These are phyloP conservation scores for Leucoraja ocellata DNA, from an alignment of 2,797 vertebrate genomes.

Conservation along the genomic window DNA sequence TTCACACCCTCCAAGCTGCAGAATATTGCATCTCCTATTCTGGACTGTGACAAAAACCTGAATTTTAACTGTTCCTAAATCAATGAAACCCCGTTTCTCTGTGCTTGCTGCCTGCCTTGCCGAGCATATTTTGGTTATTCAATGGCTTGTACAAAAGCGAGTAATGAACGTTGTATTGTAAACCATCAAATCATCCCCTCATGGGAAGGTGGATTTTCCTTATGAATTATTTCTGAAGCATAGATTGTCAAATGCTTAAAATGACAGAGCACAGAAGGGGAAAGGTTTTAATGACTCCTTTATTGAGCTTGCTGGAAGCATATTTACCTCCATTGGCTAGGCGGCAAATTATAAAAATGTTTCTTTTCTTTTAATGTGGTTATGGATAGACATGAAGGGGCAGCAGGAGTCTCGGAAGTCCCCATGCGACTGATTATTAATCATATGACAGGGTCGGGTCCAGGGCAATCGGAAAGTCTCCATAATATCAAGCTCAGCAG, in stretches of 20 bases:
- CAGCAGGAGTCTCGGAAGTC: constrained; percentile 51
- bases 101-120: neutral
- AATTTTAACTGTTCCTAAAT: too few relatives aligned
- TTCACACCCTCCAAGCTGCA: too few relatives aligned
- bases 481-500: constrained; percentile 80
- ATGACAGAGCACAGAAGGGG: neutral
- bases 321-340: neutral
- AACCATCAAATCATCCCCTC: neutral
- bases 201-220: neutral
- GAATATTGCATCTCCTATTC: too few relatives aligned
- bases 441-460: constrained; percentile 62
- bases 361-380: constrained; percentile 64
- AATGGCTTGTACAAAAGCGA: neutral
- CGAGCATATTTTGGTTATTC: neutral
- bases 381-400: constrained; percentile 54
- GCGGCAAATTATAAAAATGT: constrained; percentile 42
- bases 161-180: neutral
- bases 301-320: neutral
- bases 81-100: neutral
- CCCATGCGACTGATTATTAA: constrained; percentile 61
- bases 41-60: too few relatives aligned
- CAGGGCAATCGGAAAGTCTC: constrained; percentile 70
- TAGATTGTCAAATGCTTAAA: neutral
- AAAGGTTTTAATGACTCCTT: neutral
- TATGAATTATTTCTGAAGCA: neutral